Percentiles rank a stretch among this genome's conserved stretches.
These are phyloP conservation scores for Catocala fraxini DNA, from an alignment of 2,888 invertebrate species.

Conservation along the genomic window DNA sequence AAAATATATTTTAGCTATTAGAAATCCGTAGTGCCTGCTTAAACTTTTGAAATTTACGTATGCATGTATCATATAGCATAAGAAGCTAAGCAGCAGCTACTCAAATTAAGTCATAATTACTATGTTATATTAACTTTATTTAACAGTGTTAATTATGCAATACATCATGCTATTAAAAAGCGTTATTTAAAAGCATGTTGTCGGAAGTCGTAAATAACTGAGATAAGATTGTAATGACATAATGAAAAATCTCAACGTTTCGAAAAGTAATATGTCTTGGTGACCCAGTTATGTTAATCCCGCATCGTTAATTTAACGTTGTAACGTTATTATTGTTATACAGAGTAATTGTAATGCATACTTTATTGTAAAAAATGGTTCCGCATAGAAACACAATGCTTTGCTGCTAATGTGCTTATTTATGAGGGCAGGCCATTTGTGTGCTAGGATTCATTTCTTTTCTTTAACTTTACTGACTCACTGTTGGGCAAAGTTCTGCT, in stretches of 20 bases:
- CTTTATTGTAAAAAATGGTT: constrained; percentile 26
- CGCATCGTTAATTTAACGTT: constrained; percentile 44
- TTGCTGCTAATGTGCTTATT: too few relatives aligned
- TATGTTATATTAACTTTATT: too few relatives aligned
- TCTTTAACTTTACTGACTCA: too few relatives aligned
- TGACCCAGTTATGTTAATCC: constrained; percentile 41
- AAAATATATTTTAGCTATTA: too few relatives aligned
- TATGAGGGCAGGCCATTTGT: too few relatives aligned
- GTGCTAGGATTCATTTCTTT: too few relatives aligned
- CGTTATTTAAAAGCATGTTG: not conserved
- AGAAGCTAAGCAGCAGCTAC: too few relatives aligned
- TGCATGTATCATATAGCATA: too few relatives aligned
- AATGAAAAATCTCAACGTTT: constrained; percentile 41
- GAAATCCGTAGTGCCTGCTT: too few relatives aligned
- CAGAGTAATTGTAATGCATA: constrained; percentile 21
- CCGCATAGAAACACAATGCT: constrained; percentile 6
- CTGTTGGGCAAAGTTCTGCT: too few relatives aligned
- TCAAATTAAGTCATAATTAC: too few relatives aligned
- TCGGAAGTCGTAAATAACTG: constrained; percentile 10
- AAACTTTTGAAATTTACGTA: too few relatives aligned
- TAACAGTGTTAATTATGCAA: not conserved
- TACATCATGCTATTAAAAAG: not conserved
- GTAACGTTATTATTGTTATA: constrained; percentile 38
- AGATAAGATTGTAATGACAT: constrained; percentile 38
- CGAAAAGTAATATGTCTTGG: constrained; percentile 44